These are phyloP conservation scores for Corvus cornix DNA, from an alignment of 2,113 vertebrate species.

Conservation along the genomic window DNA sequence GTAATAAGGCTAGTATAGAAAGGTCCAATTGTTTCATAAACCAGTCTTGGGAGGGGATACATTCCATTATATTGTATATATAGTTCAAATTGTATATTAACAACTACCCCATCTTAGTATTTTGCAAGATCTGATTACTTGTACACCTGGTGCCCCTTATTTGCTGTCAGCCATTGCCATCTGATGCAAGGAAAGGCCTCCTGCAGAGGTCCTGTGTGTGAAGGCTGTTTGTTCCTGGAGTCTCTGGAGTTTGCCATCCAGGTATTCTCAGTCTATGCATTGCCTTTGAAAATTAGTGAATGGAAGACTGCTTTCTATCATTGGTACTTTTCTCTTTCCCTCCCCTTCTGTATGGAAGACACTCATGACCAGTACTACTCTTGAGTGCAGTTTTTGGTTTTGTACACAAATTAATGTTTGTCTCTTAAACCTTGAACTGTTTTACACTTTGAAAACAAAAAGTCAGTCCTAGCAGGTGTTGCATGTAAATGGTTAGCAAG, in stretches of 20 bases:
- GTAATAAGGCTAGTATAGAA: conserved; percentile 38
- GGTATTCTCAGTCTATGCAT: conserved; percentile 55
- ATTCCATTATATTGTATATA: conserved; percentile 79
- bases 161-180: conserved; percentile 46
- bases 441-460: conserved; percentile 48
- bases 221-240: background rate
- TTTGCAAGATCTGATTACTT: conserved; percentile 66
- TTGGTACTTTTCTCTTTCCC: background rate
- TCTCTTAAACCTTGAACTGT: conserved; percentile 55
- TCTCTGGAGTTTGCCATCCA: conserved; percentile 30
- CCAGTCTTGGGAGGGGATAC: conserved; percentile 69
- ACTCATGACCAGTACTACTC: conserved; percentile 70
- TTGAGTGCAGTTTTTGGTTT: conserved; percentile 64
- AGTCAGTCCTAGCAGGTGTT: conserved; percentile 70
- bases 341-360: conserved; percentile 6
- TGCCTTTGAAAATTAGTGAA: conserved; percentile 37
- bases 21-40: conserved; percentile 74
- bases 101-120: conserved; percentile 68
- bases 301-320: background rate
- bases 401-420: conserved; percentile 63
- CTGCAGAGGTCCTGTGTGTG: conserved; percentile 13
- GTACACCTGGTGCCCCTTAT: conserved; percentile 67
- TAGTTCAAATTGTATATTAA: conserved; percentile 77
- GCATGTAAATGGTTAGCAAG: conserved; percentile 73
- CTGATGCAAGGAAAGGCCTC: conserved; percentile 20